Percentiles rank a stretch among this genome's conserved stretches.
phyloP scores from a whole-genome alignment of 2,888 invertebrate genomes.

The Ichneumoninae sp. region DNA sequence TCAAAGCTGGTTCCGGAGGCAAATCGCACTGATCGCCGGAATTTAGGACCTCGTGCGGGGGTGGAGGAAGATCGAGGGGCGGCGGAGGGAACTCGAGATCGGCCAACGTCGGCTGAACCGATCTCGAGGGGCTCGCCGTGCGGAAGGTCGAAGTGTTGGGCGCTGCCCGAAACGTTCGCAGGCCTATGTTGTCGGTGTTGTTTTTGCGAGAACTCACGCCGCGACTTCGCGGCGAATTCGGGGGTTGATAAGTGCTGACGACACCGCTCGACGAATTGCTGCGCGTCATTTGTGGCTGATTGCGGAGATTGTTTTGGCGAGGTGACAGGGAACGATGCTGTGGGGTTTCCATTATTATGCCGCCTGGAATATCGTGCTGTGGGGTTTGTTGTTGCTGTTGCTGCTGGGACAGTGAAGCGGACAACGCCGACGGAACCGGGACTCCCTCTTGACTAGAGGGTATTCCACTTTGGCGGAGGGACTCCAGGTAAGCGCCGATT shows the following conservation, averaged over 20 bases:
- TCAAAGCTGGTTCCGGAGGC: constrained; percentile 54
- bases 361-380: constrained; percentile 70
- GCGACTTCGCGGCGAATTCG: constrained; percentile 87
- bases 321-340: constrained; percentile 88
- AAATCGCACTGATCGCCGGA: constrained; percentile 74
- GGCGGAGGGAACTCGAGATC: constrained; percentile 96
- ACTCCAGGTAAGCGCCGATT: constrained; percentile 98
- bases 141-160: constrained; percentile 84
- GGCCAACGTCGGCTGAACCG: constrained; percentile 90
- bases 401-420: constrained; percentile 67
- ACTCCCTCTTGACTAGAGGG: constrained; percentile 84
- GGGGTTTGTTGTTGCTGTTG: constrained; percentile 71
- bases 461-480: constrained; percentile 92
- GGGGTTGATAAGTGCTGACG: constrained; percentile 85
- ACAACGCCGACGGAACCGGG: constrained; percentile 67
- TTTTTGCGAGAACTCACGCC: constrained; percentile 73
- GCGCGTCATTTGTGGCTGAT: constrained; percentile 92
- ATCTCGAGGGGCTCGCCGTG: constrained; percentile 89
- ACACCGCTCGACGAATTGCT: constrained; percentile 95
- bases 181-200: constrained; percentile 83
- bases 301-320: constrained; percentile 87
- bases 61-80: constrained; percentile 92
- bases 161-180: constrained; percentile 84
- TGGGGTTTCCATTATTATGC: constrained; percentile 81
- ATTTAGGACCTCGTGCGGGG: constrained; percentile 80